Percentiles rank a stretch among this genome's conserved stretches.
Conservation (phyloP, 2,113 vertebrate species). For the Paracanthobrama guichenoti region DNA sequence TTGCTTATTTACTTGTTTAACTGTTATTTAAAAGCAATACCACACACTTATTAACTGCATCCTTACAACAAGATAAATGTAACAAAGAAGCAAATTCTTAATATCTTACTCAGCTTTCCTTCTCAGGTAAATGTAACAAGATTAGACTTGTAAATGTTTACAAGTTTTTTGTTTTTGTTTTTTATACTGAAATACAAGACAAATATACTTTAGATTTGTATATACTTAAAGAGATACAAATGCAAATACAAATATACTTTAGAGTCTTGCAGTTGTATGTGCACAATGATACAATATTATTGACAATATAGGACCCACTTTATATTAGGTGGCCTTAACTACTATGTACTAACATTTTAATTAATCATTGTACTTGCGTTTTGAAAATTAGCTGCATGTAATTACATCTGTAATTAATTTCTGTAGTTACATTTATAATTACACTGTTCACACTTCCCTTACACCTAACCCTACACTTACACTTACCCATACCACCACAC, state of each 20-base stretch:
- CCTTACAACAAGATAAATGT: neutral
- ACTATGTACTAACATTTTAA: too few species aligned
- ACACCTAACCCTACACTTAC: too few species aligned
- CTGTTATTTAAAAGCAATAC: conserved; percentile 1
- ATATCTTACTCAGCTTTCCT: neutral
- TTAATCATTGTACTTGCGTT: too few species aligned
- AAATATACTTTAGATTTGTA: neutral
- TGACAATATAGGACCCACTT: too few species aligned
- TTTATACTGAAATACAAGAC: neutral
- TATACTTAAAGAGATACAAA: too few species aligned
- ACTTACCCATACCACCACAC: too few species aligned
- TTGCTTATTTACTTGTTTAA: neutral
- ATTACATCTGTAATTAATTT: too few species aligned
- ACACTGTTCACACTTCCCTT: too few species aligned
- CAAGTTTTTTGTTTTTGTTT: neutral
- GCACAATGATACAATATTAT: neutral
- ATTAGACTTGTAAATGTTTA: neutral
- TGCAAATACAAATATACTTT: too few species aligned
- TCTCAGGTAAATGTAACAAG: neutral
- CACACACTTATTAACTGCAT: neutral
- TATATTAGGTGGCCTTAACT: too few species aligned
- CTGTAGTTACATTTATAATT: too few species aligned
- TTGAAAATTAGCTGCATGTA: too few species aligned
- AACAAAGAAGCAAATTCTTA: neutral
- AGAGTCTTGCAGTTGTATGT: neutral